Conservation (phyloP, 2,888 invertebrate species). For the Caenorhabditis sp. region DNA sequence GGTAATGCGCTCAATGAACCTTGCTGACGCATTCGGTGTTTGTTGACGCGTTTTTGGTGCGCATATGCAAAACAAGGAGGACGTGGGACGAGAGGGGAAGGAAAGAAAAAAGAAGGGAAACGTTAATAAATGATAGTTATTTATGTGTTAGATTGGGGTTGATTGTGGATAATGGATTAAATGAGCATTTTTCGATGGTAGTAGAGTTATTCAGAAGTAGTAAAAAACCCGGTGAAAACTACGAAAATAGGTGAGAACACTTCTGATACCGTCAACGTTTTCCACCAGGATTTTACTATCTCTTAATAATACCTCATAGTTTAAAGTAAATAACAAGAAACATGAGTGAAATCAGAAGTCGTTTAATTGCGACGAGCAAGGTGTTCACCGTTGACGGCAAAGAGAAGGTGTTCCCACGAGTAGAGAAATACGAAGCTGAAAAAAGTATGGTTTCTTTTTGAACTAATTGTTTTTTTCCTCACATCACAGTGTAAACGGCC, state of each 20-base stretch:
- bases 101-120: background rate
- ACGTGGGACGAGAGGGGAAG: background rate
- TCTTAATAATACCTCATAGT: too few relatives aligned
- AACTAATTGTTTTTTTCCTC: background rate
- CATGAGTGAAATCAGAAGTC: too few relatives aligned
- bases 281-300: too few relatives aligned
- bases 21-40: background rate
- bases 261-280: too few relatives aligned
- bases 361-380: background rate
- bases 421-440: conserved; percentile 37
- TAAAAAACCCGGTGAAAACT: too few relatives aligned
- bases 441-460: background rate
- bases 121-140: too few relatives aligned
- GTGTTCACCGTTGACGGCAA: background rate
- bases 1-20: background rate
- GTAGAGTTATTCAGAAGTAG: too few relatives aligned
- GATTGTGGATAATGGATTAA: too few relatives aligned
- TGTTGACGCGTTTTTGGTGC: conserved; percentile 13
- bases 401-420: conserved; percentile 31
- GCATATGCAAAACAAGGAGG: background rate
- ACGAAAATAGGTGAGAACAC: too few relatives aligned
- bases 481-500: conserved; percentile 32
- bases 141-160: too few relatives aligned
- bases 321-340: too few relatives aligned
- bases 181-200: too few relatives aligned